Percentiles rank a stretch among this genome's conserved stretches.
Evolutionary conservation across 2,113 vertebrate species (phyloP).

Genomic region (Scalopus aquaticus): DNA sequence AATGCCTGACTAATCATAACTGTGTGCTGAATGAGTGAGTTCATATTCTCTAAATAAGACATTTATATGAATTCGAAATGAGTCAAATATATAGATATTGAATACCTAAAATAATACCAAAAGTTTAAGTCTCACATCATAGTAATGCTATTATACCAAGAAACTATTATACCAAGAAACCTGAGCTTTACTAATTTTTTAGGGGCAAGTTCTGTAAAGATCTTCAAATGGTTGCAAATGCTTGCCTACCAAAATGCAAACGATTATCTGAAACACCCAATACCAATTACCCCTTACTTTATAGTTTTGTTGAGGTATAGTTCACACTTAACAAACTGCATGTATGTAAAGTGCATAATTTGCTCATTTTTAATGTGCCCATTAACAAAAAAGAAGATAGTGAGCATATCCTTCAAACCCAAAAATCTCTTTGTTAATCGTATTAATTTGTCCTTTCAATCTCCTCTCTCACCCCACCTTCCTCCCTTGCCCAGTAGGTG

Average conservation of each 20-base stretch:
- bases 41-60: not conserved
- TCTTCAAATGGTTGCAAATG: not conserved
- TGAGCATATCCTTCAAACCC: not conserved
- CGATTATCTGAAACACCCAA: not conserved
- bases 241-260: not conserved
- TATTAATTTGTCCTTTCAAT: not conserved
- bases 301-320: not conserved
- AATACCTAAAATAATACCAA: not conserved
- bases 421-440: not conserved
- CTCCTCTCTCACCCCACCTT: not conserved
- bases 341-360: not conserved
- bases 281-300: not conserved
- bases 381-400: not conserved
- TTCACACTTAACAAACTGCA: not conserved
- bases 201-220: not conserved
- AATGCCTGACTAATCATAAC: not conserved
- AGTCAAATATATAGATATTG: not conserved
- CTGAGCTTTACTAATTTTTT: conserved; percentile 27
- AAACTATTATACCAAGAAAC: conserved; percentile 47
- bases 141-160: not conserved
- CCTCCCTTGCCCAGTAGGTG: not conserved
- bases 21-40: not conserved
- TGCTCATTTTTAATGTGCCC: not conserved
- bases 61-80: conserved; percentile 24
- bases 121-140: not conserved